Evolutionary conservation across 2,113 vertebrate genomes (phyloP).

Genomic region (Ariopsis seemanni): DNA sequence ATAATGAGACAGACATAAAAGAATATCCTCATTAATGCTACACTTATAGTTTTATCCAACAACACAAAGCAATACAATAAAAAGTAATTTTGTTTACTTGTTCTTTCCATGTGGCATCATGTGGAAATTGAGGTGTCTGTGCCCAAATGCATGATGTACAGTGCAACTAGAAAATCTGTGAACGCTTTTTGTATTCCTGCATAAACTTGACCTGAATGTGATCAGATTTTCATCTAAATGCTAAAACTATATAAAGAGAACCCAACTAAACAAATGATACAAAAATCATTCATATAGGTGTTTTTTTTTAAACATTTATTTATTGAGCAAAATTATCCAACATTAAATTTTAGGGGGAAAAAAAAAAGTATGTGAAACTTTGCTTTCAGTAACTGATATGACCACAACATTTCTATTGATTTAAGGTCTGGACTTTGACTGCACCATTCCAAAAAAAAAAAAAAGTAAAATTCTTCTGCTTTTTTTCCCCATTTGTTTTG

Average conservation of each 20-base stretch:
- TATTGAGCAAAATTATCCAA: neutral
- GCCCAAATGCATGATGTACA: neutral
- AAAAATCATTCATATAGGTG: neutral
- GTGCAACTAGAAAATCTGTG: no score
- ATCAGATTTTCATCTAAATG: neutral
- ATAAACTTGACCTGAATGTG: neutral
- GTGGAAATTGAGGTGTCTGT: neutral
- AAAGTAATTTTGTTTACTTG: neutral
- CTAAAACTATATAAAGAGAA: neutral
- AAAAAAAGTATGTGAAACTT: neutral
- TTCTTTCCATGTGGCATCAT: neutral
- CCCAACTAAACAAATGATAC: neutral
- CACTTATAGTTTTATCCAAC: neutral
- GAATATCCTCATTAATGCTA: neutral
- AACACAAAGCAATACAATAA: neutral
- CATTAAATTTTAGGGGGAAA: neutral
- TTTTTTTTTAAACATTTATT: neutral
- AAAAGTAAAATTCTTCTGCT: neutral
- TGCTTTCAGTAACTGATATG: neutral
- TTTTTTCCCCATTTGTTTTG: no score
- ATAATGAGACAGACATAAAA: neutral
- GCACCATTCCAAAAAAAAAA: neutral
- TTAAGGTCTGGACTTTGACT: neutral
- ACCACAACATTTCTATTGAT: neutral
- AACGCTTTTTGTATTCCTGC: neutral